Evolutionary conservation across 2,797 vertebrate species (phyloP).

Genomic region (Amblyopsis hoosieri): DNA sequence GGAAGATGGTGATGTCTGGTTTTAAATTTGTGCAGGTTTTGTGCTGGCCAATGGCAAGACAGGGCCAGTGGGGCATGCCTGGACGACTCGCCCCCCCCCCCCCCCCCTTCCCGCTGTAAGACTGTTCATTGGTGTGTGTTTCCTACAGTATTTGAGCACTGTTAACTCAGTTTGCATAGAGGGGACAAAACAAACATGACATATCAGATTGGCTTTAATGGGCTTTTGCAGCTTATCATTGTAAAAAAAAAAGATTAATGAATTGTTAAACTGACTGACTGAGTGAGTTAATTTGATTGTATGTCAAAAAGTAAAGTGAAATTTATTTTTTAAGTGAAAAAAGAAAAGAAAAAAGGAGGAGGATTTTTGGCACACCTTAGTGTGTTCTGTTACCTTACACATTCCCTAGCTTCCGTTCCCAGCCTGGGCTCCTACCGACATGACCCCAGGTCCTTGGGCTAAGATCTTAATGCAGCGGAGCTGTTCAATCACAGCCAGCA

Average conservation of each 20-base stretch:
- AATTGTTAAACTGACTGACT: slow-evolving; percentile 11
- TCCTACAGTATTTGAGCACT: slow-evolving; percentile 50
- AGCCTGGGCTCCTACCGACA: slow-evolving; percentile 31
- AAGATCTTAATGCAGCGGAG: slow-evolving; percentile 43
- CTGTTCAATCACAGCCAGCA: slow-evolving; percentile 56
- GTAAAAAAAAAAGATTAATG: slow-evolving; percentile 32
- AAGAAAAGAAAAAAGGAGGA: too few relatives aligned
- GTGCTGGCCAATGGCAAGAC: slow-evolving; percentile 71
- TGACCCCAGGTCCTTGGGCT: slow-evolving; percentile 31
- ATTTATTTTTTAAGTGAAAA: not conserved
- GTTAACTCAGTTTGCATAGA: slow-evolving; percentile 17
- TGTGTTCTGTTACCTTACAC: not conserved
- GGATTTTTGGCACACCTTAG: not conserved
- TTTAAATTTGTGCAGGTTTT: slow-evolving; percentile 69
- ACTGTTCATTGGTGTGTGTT: slow-evolving; percentile 61
- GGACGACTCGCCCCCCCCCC: slow-evolving; percentile 67
- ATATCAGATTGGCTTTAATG: slow-evolving; percentile 31
- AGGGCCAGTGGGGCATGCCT: slow-evolving; percentile 46
- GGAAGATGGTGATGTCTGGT: slow-evolving; percentile 49
- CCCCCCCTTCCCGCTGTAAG: slow-evolving; percentile 49
- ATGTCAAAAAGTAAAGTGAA: slow-evolving; percentile 8
- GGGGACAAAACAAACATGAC: slow-evolving; percentile 48
- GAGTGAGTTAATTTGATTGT: slow-evolving; percentile 5
- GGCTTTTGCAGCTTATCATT: slow-evolving; percentile 41
- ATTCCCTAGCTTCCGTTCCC: slow-evolving; percentile 30